Conservation (phyloP, 1,140 invertebrate species). For the Drosophila pallidifrons region DNA sequence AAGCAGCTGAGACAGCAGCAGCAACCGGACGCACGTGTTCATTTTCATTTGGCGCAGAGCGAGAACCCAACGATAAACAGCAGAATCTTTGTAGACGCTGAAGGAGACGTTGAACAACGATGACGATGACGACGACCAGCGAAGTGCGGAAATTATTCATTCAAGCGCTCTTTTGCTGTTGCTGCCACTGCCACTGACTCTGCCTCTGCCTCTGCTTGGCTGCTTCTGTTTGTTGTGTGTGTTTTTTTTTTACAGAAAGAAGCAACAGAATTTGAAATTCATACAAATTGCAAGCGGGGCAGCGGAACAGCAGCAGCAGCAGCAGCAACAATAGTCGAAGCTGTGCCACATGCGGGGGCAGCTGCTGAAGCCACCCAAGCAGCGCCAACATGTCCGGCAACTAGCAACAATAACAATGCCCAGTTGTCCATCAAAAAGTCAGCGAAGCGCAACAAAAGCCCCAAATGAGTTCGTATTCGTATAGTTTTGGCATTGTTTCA, state of each 20-base stretch:
- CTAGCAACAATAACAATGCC: constrained; percentile 33
- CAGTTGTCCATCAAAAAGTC: constrained; percentile 71
- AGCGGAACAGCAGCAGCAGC: constrained; percentile 52
- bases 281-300: constrained; percentile 77
- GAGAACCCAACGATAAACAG: constrained; percentile 76
- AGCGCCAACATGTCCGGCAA: constrained; percentile 70
- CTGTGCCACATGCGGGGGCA: constrained; percentile 36
- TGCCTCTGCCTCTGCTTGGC: constrained; percentile 18
- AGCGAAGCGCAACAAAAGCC: constrained; percentile 64
- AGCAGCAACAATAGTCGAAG: constrained; percentile 32
- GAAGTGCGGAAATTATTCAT: constrained; percentile 81
- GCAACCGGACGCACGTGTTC: constrained; percentile 81
- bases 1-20: constrained; percentile 60
- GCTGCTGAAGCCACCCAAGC: constrained; percentile 68
- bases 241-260: constrained; percentile 30
- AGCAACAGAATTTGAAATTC: constrained; percentile 73
- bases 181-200: constrained; percentile 18
- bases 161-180: constrained; percentile 58
- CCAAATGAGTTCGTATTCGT: constrained; percentile 25
- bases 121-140: constrained; percentile 33
- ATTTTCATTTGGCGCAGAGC: constrained; percentile 80
- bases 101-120: constrained; percentile 5
- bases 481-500: constrained; percentile 11
- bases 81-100: constrained; percentile 75
- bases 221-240: constrained; percentile 10